Base-by-base conservation (phyloP, 2,797 vertebrate genomes). In the Parotocinclus haroldoi region DNA sequence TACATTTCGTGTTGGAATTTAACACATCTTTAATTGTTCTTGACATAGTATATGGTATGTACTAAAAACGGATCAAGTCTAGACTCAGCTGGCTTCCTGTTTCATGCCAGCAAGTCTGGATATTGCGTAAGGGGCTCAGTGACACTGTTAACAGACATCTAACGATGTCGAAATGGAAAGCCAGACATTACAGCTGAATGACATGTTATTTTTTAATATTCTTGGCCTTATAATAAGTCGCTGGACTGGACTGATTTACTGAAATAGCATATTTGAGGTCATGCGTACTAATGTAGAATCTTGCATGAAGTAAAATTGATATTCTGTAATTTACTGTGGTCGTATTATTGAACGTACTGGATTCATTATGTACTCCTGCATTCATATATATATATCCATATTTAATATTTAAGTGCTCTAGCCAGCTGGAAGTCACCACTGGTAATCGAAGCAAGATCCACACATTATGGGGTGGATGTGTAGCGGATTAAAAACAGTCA, bases 211-310 rank as follows among this genome's bases (percentile, higher is more conserved):
- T 73, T n/a, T 65, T 17, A 58, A 12, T 58, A 77, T 63, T 77
- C 16, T 51, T 9, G 60, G 50, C 59, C 61, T 53, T 66, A 56
- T 59, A 68, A 27, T 39, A 78, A 79, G 75, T 74, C 76, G 57
- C n/a, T n/a, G 45, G 11, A 48, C 12, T 46, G 44, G 3, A 11
- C 44, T 46, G 44, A 11, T 46, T 46, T 46, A 46, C 13, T 46
- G 4, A 4, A 11, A 27, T 27, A 27, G 2, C 27, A 27, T 27
- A 2, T 27, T 27, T 27, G 27, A 27, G 2, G 27, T 27, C 27
- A 27, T 27, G 27, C 5, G 2, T 2, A 27, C 27, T 27, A 27
- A 27, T 5, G 27, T 27, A 27, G 2, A 27, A 27, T 5, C 27
- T 27, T 27, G 5, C n/a, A n/a, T n/a, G n/a, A n/a, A n/a, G n/a